Evolutionary conservation across 2,888 invertebrate species (phyloP).

Genomic region (Ochropleura leucogaster): DNA sequence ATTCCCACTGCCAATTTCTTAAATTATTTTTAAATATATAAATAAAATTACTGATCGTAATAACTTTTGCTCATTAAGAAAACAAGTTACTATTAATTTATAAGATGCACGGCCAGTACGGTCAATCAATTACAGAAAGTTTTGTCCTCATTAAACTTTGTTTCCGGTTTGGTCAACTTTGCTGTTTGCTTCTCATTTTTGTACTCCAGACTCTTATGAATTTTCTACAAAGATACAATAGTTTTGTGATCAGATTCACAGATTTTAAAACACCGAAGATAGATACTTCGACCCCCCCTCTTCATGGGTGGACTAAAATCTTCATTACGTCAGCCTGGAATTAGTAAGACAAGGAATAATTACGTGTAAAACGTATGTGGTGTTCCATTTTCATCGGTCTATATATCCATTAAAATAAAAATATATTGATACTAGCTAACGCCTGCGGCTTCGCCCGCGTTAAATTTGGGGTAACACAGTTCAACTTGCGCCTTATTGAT

Average conservation of each 20-base stretch:
- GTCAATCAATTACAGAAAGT: neutral
- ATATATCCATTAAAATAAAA: no score
- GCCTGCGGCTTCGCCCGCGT: no score
- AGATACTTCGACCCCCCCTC: no score
- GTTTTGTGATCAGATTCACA: no score
- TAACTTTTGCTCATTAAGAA: neutral
- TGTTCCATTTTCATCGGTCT: neutral
- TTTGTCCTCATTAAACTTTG: slow-evolving; percentile 14
- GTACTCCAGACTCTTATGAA: no score
- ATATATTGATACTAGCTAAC: no score
- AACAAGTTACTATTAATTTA: neutral
- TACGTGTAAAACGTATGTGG: neutral
- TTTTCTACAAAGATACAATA: neutral
- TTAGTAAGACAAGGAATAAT: no score
- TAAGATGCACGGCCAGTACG: neutral
- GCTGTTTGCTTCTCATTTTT: neutral
- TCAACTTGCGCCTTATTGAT: no score
- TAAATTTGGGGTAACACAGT: no score
- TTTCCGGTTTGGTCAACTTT: neutral
- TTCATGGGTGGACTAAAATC: neutral
- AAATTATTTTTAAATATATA: neutral
- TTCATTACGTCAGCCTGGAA: neutral
- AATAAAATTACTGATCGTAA: no score
- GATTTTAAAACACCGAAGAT: no score
- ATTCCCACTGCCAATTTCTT: neutral